Evolutionary conservation across 2,113 vertebrate genomes (phyloP).

Genomic region (Athene cunicularia): DNA sequence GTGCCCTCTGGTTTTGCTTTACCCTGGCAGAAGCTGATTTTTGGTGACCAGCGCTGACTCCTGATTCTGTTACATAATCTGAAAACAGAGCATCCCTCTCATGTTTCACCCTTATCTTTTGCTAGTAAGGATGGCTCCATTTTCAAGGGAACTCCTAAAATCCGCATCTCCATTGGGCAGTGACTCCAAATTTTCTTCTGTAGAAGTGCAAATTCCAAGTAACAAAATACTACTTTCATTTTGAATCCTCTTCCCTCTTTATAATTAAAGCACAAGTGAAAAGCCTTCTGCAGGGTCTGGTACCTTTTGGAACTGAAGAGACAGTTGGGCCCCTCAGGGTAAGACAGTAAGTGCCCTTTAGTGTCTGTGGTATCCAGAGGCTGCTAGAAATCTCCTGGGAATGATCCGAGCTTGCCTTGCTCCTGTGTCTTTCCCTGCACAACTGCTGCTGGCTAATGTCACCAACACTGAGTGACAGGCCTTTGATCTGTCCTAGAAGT

Average conservation of each 20-base stretch:
- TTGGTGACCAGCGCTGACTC: background rate
- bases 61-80: background rate
- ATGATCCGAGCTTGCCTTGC: background rate
- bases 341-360: background rate
- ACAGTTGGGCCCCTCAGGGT: background rate
- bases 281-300: background rate
- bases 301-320: background rate
- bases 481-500: background rate
- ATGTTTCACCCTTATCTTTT: rapidly evolving
- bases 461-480: background rate
- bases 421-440: background rate
- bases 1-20: background rate
- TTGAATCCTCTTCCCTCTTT: background rate
- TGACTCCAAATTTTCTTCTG: background rate
- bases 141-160: background rate
- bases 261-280: background rate
- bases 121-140: background rate
- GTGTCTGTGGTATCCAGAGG: background rate
- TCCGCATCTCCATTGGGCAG: background rate
- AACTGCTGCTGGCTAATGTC: background rate
- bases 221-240: background rate
- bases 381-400: background rate
- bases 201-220: background rate
- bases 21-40: background rate
- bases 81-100: background rate